Conservation (phyloP, 2,113 vertebrate species). For the Chelonoidis abingdonii region DNA sequence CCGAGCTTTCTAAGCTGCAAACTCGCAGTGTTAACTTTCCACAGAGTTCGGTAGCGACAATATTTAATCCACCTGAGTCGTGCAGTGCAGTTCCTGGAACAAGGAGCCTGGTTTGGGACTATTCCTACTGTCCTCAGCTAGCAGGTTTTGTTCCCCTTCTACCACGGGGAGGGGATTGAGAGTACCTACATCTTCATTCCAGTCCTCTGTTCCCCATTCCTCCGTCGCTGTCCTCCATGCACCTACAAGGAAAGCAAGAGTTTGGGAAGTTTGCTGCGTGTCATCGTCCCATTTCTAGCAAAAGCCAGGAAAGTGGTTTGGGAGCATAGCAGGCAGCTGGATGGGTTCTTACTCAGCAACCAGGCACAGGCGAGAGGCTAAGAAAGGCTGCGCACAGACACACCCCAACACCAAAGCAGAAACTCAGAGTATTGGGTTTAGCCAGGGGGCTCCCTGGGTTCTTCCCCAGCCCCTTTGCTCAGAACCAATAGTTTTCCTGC, state of each 20-base stretch:
- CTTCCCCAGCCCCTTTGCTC: background rate
- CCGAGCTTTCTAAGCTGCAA: background rate
- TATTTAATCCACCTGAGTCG: background rate
- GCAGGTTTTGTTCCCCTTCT: rapidly evolving
- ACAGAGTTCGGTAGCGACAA: rapidly evolving
- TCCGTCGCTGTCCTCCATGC: slow-evolving; percentile 94
- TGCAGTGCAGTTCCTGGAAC: background rate
- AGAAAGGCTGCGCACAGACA: background rate
- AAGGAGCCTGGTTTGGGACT: background rate
- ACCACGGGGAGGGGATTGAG: background rate
- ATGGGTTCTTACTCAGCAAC: slow-evolving; percentile 11
- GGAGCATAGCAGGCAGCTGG: slow-evolving; percentile 52
- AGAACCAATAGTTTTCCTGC: background rate
- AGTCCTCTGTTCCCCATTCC: slow-evolving; percentile 99
- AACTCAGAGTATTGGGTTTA: background rate
- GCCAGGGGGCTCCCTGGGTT: background rate
- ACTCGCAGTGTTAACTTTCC: background rate
- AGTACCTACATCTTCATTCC: slow-evolving; percentile 97
- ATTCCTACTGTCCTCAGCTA: rapidly evolving
- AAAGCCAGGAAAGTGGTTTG: background rate
- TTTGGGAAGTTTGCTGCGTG: background rate
- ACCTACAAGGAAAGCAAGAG: slow-evolving; percentile 78
- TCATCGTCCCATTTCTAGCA: background rate
- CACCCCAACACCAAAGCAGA: background rate
- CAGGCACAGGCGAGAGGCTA: background rate